phyloP scores from a whole-genome alignment of 1,140 invertebrate species.

The Heliconius hermathena region DNA sequence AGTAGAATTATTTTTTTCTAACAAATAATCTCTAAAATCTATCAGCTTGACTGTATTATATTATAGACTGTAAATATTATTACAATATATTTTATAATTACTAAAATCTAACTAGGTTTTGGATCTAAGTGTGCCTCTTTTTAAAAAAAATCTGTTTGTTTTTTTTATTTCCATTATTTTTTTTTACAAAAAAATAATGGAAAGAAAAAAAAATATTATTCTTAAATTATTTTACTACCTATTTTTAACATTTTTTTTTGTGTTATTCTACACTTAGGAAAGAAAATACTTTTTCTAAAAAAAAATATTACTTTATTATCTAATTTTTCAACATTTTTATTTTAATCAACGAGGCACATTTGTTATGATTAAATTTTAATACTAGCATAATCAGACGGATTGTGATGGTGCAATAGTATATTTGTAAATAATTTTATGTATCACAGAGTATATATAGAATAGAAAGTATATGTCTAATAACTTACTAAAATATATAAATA shows the following conservation, averaged over 20 bases:
- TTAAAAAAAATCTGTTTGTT: not conserved
- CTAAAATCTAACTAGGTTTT: not conserved
- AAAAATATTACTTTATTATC: not conserved
- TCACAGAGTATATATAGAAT: not conserved
- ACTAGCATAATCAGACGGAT: not conserved
- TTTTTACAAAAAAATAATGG: too few relatives aligned
- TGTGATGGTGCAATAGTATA: not conserved
- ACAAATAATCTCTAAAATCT: not conserved
- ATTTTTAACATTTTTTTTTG: too few relatives aligned
- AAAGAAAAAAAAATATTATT: too few relatives aligned
- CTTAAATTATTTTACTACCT: too few relatives aligned
- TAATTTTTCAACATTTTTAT: not conserved
- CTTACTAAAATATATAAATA: not conserved
- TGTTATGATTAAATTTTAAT: not conserved
- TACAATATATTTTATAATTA: not conserved
- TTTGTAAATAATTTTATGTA: slow-evolving; percentile 3
- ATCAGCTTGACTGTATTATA: not conserved
- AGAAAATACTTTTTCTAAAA: not conserved
- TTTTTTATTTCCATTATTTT: too few relatives aligned
- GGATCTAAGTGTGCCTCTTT: not conserved
- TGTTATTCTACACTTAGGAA: too few relatives aligned
- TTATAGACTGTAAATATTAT: not conserved
- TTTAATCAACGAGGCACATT: not conserved
- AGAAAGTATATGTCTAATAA: not conserved
- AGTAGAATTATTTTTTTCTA: too few relatives aligned